Conservation (phyloP, 2,888 invertebrate species). For the Phaedon cochleariae region DNA sequence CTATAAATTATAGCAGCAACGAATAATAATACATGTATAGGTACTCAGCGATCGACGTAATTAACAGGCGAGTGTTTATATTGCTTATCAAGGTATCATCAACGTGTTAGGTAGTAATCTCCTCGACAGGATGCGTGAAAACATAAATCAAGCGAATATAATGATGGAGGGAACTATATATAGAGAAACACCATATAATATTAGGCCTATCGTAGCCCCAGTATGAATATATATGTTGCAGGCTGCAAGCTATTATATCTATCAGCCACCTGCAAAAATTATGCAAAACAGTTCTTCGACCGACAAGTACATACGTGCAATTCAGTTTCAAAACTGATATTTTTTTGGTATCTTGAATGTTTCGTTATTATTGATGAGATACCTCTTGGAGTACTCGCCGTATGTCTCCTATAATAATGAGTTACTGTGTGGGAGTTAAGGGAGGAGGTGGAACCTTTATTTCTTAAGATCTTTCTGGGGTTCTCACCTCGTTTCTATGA, state of each 20-base stretch:
- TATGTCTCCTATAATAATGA: too few species aligned
- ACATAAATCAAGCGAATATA: slow-evolving; percentile 2
- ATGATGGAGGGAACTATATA: not conserved
- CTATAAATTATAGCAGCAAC: too few species aligned
- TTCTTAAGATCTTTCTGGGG: too few species aligned
- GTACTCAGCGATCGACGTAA: not conserved
- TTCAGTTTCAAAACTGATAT: not conserved
- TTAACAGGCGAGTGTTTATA: not conserved
- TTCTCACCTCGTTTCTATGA: too few species aligned
- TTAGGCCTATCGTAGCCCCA: too few species aligned
- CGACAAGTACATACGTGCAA: too few species aligned
- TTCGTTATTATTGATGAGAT: not conserved
- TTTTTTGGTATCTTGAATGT: not conserved
- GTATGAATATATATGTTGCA: too few species aligned
- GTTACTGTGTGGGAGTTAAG: too few species aligned
- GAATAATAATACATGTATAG: not conserved
- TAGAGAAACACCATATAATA: not conserved
- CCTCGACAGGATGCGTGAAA: not conserved
- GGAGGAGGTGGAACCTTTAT: too few species aligned
- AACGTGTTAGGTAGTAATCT: not conserved
- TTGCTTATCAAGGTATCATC: not conserved
- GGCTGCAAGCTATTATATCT: not conserved
- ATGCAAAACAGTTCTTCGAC: not conserved
- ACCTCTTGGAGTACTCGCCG: too few species aligned
- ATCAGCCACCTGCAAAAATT: not conserved